Evolutionary conservation across 2,797 vertebrate species (phyloP).

Genomic region (Takifugu ocellatus): DNA sequence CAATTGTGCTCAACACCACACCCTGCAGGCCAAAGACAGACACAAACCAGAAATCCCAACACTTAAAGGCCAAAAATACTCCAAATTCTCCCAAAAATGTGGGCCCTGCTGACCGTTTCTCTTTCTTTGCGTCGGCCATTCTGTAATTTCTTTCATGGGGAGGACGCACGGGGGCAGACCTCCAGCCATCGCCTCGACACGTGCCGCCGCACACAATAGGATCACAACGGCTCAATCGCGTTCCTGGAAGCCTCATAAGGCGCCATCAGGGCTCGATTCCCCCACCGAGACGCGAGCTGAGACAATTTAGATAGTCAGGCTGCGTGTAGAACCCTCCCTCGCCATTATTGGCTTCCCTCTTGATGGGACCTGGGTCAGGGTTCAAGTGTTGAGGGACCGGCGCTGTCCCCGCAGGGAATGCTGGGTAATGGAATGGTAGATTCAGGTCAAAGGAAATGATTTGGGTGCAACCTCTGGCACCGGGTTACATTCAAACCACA

Average conservation of each 20-base stretch:
- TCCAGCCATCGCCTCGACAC: conserved; percentile 1
- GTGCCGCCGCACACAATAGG: conserved; percentile 6
- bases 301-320: conserved; percentile 54
- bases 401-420: conserved; percentile 74
- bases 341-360: conserved; percentile 68
- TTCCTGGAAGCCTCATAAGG: no score
- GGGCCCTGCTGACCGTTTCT: background rate
- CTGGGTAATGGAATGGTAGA: conserved; percentile 81
- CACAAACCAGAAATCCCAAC: no score
- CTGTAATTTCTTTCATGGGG: background rate
- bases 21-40: no score
- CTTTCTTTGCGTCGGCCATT: background rate
- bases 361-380: conserved; percentile 78
- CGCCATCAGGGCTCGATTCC: conserved; percentile 38
- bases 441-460: conserved; percentile 70
- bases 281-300: conserved; percentile 40
- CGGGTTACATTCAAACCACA: conserved; percentile 42
- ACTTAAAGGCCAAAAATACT: no score
- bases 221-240: no score
- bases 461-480: conserved; percentile 61
- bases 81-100: no score
- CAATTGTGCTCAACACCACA: no score
- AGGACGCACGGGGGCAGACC: conserved; percentile 4
- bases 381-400: conserved; percentile 81
- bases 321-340: conserved; percentile 73